Conservation (phyloP, 2,797 vertebrate species). For the Sebastes taczanowskii region DNA sequence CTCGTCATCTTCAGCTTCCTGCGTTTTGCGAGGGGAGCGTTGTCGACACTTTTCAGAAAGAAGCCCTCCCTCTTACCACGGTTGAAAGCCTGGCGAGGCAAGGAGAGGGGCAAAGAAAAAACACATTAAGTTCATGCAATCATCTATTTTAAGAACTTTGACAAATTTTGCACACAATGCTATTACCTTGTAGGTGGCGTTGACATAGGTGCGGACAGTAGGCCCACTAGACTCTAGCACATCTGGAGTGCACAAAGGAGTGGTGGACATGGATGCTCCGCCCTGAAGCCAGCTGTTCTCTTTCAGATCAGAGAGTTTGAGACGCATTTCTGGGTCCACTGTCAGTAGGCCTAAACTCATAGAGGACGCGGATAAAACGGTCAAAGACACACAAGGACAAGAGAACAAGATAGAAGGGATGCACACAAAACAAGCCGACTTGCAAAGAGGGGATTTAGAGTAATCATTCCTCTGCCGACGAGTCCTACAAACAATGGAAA, state of each 20-base stretch:
- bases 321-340: constrained; percentile 88
- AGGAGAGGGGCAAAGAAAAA: neutral
- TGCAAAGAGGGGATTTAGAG: neutral
- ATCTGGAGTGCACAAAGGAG: constrained; percentile 91
- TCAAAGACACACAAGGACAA: neutral
- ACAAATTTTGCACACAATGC: neutral
- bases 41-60: constrained; percentile 94
- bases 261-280: constrained; percentile 89
- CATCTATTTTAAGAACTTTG: neutral
- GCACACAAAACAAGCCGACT: neutral
- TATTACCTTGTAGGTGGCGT: constrained; percentile 91
- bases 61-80: constrained; percentile 92
- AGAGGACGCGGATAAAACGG: neutral
- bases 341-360: constrained; percentile 86
- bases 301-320: constrained; percentile 89
- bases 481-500: neutral
- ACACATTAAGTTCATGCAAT: neutral
- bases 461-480: neutral
- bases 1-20: constrained; percentile 93
- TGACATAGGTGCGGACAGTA: constrained; percentile 90
- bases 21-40: constrained; percentile 91
- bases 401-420: neutral
- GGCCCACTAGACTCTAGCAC: constrained; percentile 91
- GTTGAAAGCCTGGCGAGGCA: constrained; percentile 87
- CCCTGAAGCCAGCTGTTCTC: constrained; percentile 92